Evolutionary conservation across 2,888 invertebrate species (phyloP).

Genomic region (Sisyra nigra): DNA sequence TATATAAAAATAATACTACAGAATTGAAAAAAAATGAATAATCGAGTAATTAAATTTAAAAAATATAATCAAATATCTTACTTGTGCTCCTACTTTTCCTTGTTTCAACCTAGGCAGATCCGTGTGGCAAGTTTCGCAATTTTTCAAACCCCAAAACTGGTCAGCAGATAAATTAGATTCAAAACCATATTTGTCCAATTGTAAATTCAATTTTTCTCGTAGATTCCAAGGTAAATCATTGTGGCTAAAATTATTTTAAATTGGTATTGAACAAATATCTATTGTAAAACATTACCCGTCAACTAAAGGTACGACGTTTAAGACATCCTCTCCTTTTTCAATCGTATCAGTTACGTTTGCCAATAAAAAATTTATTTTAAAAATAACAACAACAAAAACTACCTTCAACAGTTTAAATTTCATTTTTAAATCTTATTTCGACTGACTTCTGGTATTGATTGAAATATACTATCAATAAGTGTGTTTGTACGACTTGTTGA

Average conservation of each 20-base stretch:
- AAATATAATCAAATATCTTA: slow-evolving; percentile 16
- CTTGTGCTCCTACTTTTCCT: slow-evolving; percentile 39
- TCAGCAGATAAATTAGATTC: slow-evolving; percentile 24
- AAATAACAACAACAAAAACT: too few relatives aligned
- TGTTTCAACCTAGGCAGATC: slow-evolving; percentile 32
- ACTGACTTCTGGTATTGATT: too few relatives aligned
- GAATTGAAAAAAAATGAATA: too few relatives aligned
- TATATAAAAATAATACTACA: too few relatives aligned
- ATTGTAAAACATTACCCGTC: not conserved
- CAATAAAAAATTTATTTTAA: too few relatives aligned
- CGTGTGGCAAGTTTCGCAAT: slow-evolving; percentile 27
- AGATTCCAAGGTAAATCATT: slow-evolving; percentile 32
- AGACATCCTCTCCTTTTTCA: not conserved
- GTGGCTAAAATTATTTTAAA: slow-evolving; percentile 21
- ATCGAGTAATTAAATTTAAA: slow-evolving; percentile 1
- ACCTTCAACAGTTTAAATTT: too few relatives aligned
- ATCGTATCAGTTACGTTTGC: too few relatives aligned
- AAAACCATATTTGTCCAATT: slow-evolving; percentile 25
- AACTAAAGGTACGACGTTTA: not conserved
- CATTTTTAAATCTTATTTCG: too few relatives aligned
- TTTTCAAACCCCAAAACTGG: slow-evolving; percentile 23
- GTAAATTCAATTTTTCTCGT: slow-evolving; percentile 23
- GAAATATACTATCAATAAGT: too few relatives aligned
- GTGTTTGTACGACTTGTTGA: too few relatives aligned
- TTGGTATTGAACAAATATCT: not conserved